Evolutionary conservation across 2,113 vertebrate genomes (phyloP).

Genomic region (Prochilodus magdalenae): DNA sequence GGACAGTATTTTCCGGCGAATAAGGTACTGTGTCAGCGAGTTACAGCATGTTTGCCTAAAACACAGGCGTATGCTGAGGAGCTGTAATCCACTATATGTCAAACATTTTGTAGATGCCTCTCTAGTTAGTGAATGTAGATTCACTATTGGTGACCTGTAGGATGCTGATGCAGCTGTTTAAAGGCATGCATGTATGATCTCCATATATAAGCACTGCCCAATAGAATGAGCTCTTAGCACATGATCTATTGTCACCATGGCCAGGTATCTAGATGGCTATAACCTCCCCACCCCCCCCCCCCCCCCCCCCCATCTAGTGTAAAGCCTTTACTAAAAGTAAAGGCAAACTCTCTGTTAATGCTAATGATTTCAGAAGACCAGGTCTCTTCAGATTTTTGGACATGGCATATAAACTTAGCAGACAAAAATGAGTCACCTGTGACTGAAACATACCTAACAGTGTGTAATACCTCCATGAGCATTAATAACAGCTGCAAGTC

Average conservation of each 20-base stretch:
- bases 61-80: not conserved
- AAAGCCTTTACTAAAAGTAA: not conserved
- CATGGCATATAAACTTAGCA: not conserved
- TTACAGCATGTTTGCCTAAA: not conserved
- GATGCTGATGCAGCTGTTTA: not conserved
- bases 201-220: not conserved
- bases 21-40: constrained; percentile 75
- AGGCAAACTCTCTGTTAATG: not conserved
- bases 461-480: too few species aligned
- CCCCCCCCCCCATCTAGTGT: not conserved
- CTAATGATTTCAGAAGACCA: not conserved
- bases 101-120: not conserved
- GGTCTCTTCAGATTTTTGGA: not conserved
- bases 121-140: not conserved
- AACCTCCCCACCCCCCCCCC: too few species aligned
- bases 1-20: constrained; percentile 94
- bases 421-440: too few species aligned
- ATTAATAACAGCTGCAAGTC: too few species aligned
- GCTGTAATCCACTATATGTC: not conserved
- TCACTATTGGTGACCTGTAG: too few species aligned
- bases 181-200: not conserved
- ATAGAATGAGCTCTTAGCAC: not conserved
- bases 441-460: too few species aligned
- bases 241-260: not conserved
- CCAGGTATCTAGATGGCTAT: not conserved